Conservation (phyloP, 2,797 vertebrate species). For the Sebastes paucispinis region DNA sequence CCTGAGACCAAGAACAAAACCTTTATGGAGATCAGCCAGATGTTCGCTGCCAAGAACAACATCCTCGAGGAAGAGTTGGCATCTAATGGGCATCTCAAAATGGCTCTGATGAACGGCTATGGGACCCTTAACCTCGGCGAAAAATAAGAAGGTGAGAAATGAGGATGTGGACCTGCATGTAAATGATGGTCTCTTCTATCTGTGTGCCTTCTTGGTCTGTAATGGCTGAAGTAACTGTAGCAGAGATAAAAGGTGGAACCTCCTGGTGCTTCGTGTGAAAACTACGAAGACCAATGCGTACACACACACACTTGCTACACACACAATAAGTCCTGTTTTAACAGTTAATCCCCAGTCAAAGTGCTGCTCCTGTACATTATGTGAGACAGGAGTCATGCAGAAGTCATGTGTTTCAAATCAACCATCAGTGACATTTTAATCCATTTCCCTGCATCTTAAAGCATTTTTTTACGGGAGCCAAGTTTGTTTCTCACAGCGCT, state of each 20-base stretch:
- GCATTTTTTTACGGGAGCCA: background rate
- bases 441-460: conserved; percentile 17
- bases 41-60: conserved; percentile 77
- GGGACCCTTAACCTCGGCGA: conserved; percentile 75
- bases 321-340: background rate
- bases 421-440: conserved; percentile 43
- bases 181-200: background rate
- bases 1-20: conserved; percentile 94
- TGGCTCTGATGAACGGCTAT: conserved; percentile 81
- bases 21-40: conserved; percentile 90
- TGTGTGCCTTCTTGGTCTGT: background rate
- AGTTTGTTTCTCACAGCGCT: conserved; percentile 13
- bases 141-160: conserved; percentile 2
- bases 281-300: background rate
- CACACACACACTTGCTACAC: background rate
- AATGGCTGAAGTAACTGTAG: background rate
- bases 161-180: background rate
- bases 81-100: conserved; percentile 61
- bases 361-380: background rate
- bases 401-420: conserved; percentile 36
- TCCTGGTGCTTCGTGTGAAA: conserved; percentile 20
- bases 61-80: conserved; percentile 54
- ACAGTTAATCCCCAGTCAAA: background rate
- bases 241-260: background rate
- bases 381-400: conserved; percentile 13